Evolutionary conservation across 2,797 vertebrate species (phyloP), one percentile per base, ranked within the genome.

Genomic region (Hybognathus amarus): DNA sequence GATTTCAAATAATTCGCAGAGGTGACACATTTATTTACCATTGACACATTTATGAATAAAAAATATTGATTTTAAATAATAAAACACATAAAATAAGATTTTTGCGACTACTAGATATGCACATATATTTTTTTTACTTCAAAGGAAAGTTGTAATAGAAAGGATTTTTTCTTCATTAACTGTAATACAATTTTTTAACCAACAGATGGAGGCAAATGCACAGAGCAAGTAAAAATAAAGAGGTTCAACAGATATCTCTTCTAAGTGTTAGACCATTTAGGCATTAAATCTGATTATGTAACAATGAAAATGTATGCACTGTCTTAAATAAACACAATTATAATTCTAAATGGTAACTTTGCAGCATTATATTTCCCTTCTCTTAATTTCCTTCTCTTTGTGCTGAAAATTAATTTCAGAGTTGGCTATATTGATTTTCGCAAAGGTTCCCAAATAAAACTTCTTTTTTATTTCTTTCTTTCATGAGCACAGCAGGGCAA

Each of bases 181-280:
- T 77, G 82, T 80, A 75, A 77, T 87, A 45, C 77, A 69, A 15
- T n/a, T 82, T 74, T 74, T 27, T 38, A 20, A 80, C 86, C 85
- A 88, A 79, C 47, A 88, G 85, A 86, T 80, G 84, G 86, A 84
- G 61, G 42, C 86, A 89, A 64, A 69, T 61, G 36, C 30, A 40
- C n/a, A 77, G 33, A 42, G 30, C 5, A 52, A 77, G 33, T n/a
- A 77, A 36, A 33, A 59, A 47, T 30, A 63, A 13, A 67, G 36
- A 17, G 0, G 3, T 56, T 63, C 17, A 1, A 76, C 5, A 40
- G 18, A n/a, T 59, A 22, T n/a, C 38, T 24, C 13, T 36, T 63
- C 20, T n/a, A 20, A 73, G 24, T 11, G 67, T 27, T 33, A 59
- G 15, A 73, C 66, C 10, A 38, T 82, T 36, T 50, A 63, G 20